Evolutionary conservation across 2,888 invertebrate species (phyloP), one percentile per base, ranked within the genome.

Genomic region (Drymonia ruficornis): DNA sequence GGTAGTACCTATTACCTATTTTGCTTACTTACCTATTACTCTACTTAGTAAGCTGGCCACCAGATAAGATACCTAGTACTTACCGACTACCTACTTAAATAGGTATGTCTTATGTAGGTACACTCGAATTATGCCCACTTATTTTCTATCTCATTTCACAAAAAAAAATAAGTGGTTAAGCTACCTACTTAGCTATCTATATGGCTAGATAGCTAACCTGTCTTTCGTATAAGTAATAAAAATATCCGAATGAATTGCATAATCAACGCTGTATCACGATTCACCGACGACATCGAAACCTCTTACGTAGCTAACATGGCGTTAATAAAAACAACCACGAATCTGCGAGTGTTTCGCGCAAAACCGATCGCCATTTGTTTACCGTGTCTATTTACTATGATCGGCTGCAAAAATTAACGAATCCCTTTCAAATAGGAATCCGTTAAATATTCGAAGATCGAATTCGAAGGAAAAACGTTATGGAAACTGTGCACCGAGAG

Each of bases 391-490:
- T 53, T 42, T 51, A 46, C 55, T 53, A 13, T 47, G 61, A 49
- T 55, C 48, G 60, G 59, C 51, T 45, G 63, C 43, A 58, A 62
- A 61, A 61, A 42, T 23, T 70, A 78, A 76, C 73, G 70, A 72
- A 57, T 68, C 68, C 67, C 77, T 78, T 84, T 85, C 79, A 89
- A 89, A 83, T 71, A 70, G 66, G 80, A 86, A 84, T 89, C 91
- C 91, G 91, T 91, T 91, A 91, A 80, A 84, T 83, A 86, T 90
- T 89, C 87, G 83, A 91, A 89, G 90, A 88, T 86, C 83, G 74
- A 89, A 89, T 89, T 90, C 87, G 89, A 91, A 91, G 88, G 72
- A 84, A 87, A 90, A 84, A 87, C 91, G 91, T 89, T 90, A 85
- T 76, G 68, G 61, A 72, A 84, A 85, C 83, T 82, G 77, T 68